A percentile compares a stretch with the other conserved stretches of the same genome.
phyloP scores from a whole-genome alignment of 2,113 vertebrate species.

The Alligator mississippiensis region DNA sequence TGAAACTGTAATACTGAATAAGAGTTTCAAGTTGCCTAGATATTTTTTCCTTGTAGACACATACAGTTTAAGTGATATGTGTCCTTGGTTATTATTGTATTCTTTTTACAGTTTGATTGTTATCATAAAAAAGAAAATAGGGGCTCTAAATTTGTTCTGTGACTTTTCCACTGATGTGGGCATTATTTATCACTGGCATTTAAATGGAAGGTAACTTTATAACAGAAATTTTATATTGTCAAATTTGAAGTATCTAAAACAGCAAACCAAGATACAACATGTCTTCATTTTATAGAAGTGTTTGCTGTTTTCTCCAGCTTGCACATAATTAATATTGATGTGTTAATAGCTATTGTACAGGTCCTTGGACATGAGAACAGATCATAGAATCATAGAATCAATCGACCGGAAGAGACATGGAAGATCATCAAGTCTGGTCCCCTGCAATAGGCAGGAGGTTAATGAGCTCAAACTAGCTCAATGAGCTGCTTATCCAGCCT shows the following conservation, averaged over 20 bases:
- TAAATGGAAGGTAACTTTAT: neutral
- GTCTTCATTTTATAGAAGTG: neutral
- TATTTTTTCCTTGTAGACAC: neutral
- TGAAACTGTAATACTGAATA: slow-evolving; percentile 12
- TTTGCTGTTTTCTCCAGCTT: slow-evolving; percentile 15
- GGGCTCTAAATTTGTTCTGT: neutral
- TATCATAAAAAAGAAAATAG: neutral
- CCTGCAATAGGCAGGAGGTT: too few relatives aligned
- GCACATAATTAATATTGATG: neutral
- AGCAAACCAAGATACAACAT: slow-evolving; percentile 2
- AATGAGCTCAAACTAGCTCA: too few relatives aligned
- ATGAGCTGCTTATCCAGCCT: too few relatives aligned
- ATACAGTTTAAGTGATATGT: neutral
- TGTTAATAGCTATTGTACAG: neutral
- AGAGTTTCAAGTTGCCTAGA: neutral
- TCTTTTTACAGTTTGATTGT: neutral
- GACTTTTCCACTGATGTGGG: neutral
- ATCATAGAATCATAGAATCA: neutral
- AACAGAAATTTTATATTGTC: neutral
- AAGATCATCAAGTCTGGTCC: too few relatives aligned
- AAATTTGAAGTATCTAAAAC: neutral
- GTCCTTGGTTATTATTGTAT: neutral
- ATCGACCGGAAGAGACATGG: too few relatives aligned
- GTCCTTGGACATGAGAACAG: neutral
- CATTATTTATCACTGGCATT: neutral